Percentiles rank a stretch among this genome's conserved stretches.
Evolutionary conservation across 2,888 invertebrate genomes (phyloP).

Genomic region (Thalpophila matura): DNA sequence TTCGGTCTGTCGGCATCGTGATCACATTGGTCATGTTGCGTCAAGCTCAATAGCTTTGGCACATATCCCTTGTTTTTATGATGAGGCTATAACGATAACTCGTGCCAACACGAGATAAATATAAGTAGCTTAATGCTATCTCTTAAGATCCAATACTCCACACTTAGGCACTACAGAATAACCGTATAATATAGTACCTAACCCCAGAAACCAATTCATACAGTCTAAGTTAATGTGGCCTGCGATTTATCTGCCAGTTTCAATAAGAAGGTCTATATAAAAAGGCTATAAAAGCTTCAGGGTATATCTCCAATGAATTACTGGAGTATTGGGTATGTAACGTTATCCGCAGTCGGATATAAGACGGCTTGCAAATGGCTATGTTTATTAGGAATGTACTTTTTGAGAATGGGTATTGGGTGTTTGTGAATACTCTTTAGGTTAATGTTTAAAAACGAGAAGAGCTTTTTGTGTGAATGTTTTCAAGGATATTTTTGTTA

Average conservation of each 20-base stretch:
- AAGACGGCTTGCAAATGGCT: constrained; percentile 34
- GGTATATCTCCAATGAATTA: constrained; percentile 51
- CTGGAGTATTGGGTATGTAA: constrained; percentile 33
- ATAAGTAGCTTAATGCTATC: too few relatives aligned
- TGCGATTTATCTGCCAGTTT: constrained; percentile 65
- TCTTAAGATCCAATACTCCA: neutral
- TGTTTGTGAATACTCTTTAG: neutral
- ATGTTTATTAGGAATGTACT: constrained; percentile 21
- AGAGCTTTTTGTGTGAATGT: too few relatives aligned
- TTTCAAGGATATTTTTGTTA: too few relatives aligned
- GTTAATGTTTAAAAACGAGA: too few relatives aligned
- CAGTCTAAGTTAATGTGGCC: constrained; percentile 58
- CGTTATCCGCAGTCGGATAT: constrained; percentile 11
- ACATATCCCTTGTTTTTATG: too few relatives aligned
- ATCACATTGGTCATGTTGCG: too few relatives aligned
- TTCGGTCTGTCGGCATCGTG: too few relatives aligned
- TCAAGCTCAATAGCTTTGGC: too few relatives aligned
- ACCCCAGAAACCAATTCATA: constrained; percentile 56
- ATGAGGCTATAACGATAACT: too few relatives aligned
- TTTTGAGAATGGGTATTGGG: constrained; percentile 19
- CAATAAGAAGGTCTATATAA: constrained; percentile 56
- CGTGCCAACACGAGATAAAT: neutral
- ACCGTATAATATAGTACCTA: constrained; percentile 30
- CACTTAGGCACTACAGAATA: constrained; percentile 3
- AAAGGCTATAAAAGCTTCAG: constrained; percentile 44